Conservation (phyloP, 2,113 vertebrate species). For the Cyanistes caeruleus region DNA sequence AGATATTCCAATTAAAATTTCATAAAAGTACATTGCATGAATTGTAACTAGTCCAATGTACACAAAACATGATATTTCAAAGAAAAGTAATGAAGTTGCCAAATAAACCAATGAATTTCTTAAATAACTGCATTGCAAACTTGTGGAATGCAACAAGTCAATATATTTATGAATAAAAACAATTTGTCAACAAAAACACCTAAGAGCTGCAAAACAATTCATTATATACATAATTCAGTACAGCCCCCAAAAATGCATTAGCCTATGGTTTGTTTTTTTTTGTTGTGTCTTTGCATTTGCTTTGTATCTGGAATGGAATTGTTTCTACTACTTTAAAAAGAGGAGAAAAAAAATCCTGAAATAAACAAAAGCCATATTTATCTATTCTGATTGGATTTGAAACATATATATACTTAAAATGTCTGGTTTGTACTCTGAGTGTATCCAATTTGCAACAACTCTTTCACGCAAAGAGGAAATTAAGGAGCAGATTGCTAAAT, state of each 20-base stretch:
- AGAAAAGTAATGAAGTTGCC: slow-evolving; percentile 28
- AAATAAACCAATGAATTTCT: slow-evolving; percentile 8
- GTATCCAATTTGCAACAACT: slow-evolving; percentile 20
- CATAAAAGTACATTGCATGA: background rate
- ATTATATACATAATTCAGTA: slow-evolving; percentile 5
- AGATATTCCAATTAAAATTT: slow-evolving; percentile 33
- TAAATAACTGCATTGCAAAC: slow-evolving; percentile 4
- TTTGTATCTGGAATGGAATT: background rate
- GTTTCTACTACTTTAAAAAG: background rate
- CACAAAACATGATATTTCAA: slow-evolving; percentile 20
- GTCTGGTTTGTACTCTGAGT: background rate
- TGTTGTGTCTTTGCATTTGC: background rate
- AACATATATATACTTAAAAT: background rate
- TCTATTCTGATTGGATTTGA: background rate
- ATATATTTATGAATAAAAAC: background rate
- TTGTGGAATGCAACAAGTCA: slow-evolving; percentile 1
- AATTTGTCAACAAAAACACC: background rate
- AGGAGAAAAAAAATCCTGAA: fast-evolving
- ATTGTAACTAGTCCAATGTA: background rate
- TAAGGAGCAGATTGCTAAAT: slow-evolving; percentile 55
- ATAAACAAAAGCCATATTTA: background rate
- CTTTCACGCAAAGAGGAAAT: slow-evolving; percentile 32
- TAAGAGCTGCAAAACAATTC: slow-evolving; percentile 12
- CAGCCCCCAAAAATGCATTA: background rate
- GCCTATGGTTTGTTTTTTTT: background rate